Evolutionary conservation across 2,888 invertebrate genomes (phyloP).

Genomic region (Stenoptilia bipunctidactyla): DNA sequence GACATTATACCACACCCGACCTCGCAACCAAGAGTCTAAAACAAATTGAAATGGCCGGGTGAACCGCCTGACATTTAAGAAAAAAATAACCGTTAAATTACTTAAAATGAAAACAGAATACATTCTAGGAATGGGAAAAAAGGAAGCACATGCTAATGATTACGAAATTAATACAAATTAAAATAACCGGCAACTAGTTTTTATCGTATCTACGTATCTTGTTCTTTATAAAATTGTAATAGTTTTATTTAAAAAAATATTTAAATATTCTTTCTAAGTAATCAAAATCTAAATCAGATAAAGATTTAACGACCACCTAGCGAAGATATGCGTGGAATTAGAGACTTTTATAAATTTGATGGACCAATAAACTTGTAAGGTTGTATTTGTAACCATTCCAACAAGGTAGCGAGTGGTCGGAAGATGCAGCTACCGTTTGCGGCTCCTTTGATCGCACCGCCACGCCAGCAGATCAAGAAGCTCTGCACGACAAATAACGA

Average conservation of each 20-base stretch:
- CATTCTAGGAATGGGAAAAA: too few species aligned
- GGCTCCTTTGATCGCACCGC: conserved; percentile 48
- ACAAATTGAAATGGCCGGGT: neutral
- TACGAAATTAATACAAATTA: conserved; percentile 8
- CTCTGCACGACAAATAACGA: conserved; percentile 66
- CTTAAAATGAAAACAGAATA: too few species aligned
- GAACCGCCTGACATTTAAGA: too few species aligned
- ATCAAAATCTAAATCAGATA: conserved; percentile 25
- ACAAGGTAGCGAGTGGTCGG: conserved; percentile 32
- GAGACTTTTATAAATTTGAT: conserved; percentile 31
- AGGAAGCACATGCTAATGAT: neutral
- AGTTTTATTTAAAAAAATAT: conserved; percentile 27
- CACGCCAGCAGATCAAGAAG: conserved; percentile 33
- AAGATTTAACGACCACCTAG: conserved; percentile 24
- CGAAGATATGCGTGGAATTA: conserved; percentile 18
- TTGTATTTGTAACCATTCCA: conserved; percentile 39
- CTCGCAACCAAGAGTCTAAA: too few species aligned
- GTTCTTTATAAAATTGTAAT: conserved; percentile 11
- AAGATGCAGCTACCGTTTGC: conserved; percentile 51
- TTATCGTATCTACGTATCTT: conserved; percentile 21
- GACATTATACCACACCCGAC: too few species aligned
- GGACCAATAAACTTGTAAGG: conserved; percentile 42
- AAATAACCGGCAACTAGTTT: conserved; percentile 17
- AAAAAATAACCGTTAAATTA: too few species aligned
- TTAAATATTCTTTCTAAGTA: conserved; percentile 37